Evolutionary conservation across 1,140 invertebrate genomes (phyloP).

Genomic region (Coptotermes formosanus): DNA sequence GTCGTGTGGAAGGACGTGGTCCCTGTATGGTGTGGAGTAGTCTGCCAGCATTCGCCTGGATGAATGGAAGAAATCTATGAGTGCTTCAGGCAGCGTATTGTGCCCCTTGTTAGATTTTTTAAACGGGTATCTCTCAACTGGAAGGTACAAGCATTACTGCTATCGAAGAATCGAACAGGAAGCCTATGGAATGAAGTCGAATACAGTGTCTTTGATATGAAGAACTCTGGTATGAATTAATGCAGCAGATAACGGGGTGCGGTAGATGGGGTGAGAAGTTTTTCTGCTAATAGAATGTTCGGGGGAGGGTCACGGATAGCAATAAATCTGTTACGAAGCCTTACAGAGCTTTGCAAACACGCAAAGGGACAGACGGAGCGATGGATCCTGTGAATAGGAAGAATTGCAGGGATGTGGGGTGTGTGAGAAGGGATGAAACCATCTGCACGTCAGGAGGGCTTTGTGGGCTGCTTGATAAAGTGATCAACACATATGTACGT

Average conservation of each 20-base stretch:
- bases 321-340: slow-evolving; percentile 16
- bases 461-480: background rate
- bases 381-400: background rate
- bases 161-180: too few species aligned
- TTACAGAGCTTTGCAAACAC: background rate
- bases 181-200: too few species aligned
- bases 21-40: too few species aligned
- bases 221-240: background rate
- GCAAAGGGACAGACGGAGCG: background rate
- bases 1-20: too few species aligned
- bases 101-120: too few species aligned
- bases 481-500: background rate
- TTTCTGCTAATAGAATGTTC: slow-evolving; percentile 1
- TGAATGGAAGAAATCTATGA: too few species aligned
- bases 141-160: too few species aligned
- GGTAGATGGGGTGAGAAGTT: background rate
- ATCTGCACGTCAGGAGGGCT: slow-evolving; percentile 1
- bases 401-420: background rate
- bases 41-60: too few species aligned
- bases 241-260: background rate
- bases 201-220: too few species aligned
- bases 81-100: too few species aligned
- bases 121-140: too few species aligned
- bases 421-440: slow-evolving; percentile 2
- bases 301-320: slow-evolving; percentile 5